These are phyloP conservation scores for Nomada flava DNA, from an alignment of 2,888 invertebrate genomes.

Conservation along the genomic window DNA sequence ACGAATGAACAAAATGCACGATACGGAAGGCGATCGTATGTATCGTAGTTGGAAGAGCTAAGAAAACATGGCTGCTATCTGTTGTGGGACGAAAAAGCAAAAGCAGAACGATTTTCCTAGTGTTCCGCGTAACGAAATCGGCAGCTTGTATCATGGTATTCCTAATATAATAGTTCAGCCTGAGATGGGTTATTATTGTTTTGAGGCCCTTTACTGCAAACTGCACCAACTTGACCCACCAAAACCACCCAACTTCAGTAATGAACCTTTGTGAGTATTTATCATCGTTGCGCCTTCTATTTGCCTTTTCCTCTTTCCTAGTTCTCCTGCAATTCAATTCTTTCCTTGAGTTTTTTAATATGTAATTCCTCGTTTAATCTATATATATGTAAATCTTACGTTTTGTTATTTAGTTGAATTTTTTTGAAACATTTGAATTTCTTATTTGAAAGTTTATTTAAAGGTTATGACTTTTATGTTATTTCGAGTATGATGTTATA, in stretches of 20 bases:
- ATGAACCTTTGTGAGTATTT: slow-evolving; percentile 95
- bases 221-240: slow-evolving; percentile 97
- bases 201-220: slow-evolving; percentile 98
- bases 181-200: slow-evolving; percentile 99
- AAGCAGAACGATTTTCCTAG: slow-evolving; percentile 90
- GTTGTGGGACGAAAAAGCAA: slow-evolving; percentile 96
- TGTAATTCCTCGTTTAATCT: neutral
- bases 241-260: slow-evolving; percentile 95
- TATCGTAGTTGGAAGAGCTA: slow-evolving; percentile 41
- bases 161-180: slow-evolving; percentile 90
- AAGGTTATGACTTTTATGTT: slow-evolving; percentile 20
- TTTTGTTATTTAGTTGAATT: slow-evolving; percentile 20
- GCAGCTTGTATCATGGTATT: slow-evolving; percentile 84
- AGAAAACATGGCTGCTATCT: slow-evolving; percentile 90
- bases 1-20: slow-evolving; percentile 45
- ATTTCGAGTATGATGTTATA: neutral
- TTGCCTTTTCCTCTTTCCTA: slow-evolving; percentile 13
- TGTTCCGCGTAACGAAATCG: slow-evolving; percentile 87
- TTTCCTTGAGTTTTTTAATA: neutral
- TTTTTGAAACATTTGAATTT: slow-evolving; percentile 12
- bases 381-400: neutral
- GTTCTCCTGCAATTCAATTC: slow-evolving; percentile 1
- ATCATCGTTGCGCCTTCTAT: slow-evolving; percentile 46
- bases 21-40: slow-evolving; percentile 50
- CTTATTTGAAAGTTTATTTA: neutral